phyloP scores from a whole-genome alignment of 2,797 vertebrate genomes.

The Pipistrellus pipistrellus region DNA sequence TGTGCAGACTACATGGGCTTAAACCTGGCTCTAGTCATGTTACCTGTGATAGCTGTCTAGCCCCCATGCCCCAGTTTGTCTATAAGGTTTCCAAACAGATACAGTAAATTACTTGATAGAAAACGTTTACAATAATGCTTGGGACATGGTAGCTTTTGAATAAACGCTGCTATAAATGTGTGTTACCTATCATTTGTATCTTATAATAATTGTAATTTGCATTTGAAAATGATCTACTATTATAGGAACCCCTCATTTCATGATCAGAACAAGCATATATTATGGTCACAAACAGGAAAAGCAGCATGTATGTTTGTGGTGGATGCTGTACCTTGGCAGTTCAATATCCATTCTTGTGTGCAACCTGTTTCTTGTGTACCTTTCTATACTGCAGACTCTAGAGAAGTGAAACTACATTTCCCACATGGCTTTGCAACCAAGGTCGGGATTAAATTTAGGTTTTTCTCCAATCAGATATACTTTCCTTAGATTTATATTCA shows the following conservation, averaged over 20 bases:
- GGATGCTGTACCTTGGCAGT: not conserved
- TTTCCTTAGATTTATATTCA: not conserved
- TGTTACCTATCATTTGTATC: not conserved
- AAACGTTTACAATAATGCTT: not conserved
- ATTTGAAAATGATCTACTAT: not conserved
- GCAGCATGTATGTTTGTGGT: not conserved
- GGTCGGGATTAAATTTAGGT: conserved; percentile 1
- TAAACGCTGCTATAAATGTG: not conserved
- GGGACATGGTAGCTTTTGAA: not conserved
- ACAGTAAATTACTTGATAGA: not conserved
- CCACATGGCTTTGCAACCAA: not conserved
- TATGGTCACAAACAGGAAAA: not conserved
- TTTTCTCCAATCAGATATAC: not conserved
- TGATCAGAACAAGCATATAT: not conserved
- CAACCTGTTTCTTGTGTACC: not conserved
- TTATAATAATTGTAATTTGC: not conserved
- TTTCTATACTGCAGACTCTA: not conserved
- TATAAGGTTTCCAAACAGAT: not conserved
- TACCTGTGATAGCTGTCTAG: not conserved
- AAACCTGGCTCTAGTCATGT: not conserved
- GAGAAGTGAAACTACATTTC: not conserved
- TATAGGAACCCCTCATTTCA: not conserved
- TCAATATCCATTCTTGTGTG: not conserved
- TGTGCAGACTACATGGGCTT: not conserved
- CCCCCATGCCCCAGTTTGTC: not conserved